These are phyloP conservation scores for Standfussiana lucernea DNA, from an alignment of 2,888 invertebrate genomes.

Conservation along the genomic window DNA sequence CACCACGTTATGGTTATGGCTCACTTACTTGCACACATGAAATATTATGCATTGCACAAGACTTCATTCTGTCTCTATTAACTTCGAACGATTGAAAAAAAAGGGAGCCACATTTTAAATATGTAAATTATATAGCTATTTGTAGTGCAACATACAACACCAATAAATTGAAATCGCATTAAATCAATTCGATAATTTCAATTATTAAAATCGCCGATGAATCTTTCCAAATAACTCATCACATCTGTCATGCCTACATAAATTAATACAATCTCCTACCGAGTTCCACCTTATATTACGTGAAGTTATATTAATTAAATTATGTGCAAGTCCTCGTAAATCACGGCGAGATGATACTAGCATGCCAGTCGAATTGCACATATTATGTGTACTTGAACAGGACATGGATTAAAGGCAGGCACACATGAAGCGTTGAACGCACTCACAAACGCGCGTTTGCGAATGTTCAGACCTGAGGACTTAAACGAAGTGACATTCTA, in stretches of 20 bases:
- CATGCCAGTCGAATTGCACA: constrained; percentile 18
- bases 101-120: background rate
- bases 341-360: constrained; percentile 38
- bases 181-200: background rate
- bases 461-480: background rate
- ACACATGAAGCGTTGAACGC: background rate
- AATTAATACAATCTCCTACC: constrained; percentile 36
- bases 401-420: constrained; percentile 2
- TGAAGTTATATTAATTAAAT: constrained; percentile 49
- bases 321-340: constrained; percentile 33
- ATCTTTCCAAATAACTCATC: constrained; percentile 9
- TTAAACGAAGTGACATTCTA: background rate
- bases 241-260: constrained; percentile 12
- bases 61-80: background rate
- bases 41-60: background rate
- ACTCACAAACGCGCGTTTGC: background rate
- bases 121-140: background rate
- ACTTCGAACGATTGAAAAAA: background rate
- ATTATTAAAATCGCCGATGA: constrained; percentile 16
- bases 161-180: background rate
- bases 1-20: no score
- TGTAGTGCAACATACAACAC: no score
- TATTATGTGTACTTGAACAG: background rate
- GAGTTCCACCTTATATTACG: constrained; percentile 21
- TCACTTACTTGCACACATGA: background rate